A percentile compares a stretch with the other conserved stretches of the same genome.
These are phyloP conservation scores for Andrena bicolor DNA, from an alignment of 2,888 invertebrate species.

Conservation along the genomic window DNA sequence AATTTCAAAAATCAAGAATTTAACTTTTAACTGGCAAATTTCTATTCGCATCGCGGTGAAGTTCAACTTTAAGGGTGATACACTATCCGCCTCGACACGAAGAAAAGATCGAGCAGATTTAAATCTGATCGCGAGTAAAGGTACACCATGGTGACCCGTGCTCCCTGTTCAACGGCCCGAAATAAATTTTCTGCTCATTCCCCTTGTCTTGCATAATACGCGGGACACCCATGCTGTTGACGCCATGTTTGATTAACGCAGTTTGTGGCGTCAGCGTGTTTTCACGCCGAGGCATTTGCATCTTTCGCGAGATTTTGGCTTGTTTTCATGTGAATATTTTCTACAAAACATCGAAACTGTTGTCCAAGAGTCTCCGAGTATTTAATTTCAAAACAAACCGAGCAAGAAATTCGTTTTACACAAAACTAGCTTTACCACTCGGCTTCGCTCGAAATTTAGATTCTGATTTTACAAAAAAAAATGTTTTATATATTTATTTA, in stretches of 20 bases:
- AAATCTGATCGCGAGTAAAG: slow-evolving; percentile 32
- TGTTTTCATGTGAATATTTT: too few relatives aligned
- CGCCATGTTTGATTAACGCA: neutral
- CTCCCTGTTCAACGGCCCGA: slow-evolving; percentile 25
- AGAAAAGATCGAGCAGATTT: slow-evolving; percentile 13
- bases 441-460: too few relatives aligned
- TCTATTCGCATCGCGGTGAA: neutral
- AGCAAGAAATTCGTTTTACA: too few relatives aligned
- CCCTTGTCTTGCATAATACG: slow-evolving; percentile 28
- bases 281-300: too few relatives aligned
- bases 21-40: neutral
- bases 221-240: slow-evolving; percentile 42
- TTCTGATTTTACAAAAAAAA: too few relatives aligned
- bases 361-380: too few relatives aligned
- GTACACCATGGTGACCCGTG: slow-evolving; percentile 10
- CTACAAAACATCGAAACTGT: too few relatives aligned
- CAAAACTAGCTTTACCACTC: too few relatives aligned
- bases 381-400: too few relatives aligned
- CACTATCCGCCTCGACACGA: neutral
- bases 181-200: slow-evolving; percentile 26
- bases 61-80: neutral
- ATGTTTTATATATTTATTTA: too few relatives aligned
- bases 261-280: too few relatives aligned
- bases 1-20: neutral
- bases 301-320: too few relatives aligned